Conservation (phyloP, 1,140 invertebrate species). For the Pseudomyrmex pallidus region DNA sequence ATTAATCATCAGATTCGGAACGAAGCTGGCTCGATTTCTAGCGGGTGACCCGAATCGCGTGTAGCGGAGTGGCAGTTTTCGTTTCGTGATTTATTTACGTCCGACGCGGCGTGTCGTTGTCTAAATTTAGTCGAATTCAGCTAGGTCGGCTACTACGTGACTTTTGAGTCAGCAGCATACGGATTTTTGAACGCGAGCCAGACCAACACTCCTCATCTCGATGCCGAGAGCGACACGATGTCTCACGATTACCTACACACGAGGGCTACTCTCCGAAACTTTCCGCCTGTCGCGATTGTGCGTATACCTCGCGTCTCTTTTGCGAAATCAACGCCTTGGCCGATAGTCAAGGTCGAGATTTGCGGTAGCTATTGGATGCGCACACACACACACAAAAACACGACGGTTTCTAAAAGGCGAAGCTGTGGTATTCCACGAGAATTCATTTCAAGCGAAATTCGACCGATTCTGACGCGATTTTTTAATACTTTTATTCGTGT, state of each 20-base stretch:
- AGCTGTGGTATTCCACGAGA: too few species aligned
- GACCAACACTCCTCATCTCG: slow-evolving; percentile 21
- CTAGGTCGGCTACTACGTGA: slow-evolving; percentile 43
- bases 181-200: slow-evolving; percentile 45
- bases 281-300: slow-evolving; percentile 13
- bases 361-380: background rate
- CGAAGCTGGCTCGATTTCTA: slow-evolving; percentile 26
- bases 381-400: background rate
- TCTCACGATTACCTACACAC: slow-evolving; percentile 19
- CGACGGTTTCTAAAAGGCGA: background rate
- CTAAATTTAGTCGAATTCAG: slow-evolving; percentile 49
- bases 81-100: slow-evolving; percentile 40
- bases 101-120: slow-evolving; percentile 21
- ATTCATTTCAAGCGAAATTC: too few species aligned
- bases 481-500: too few species aligned
- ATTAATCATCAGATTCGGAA: background rate
- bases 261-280: background rate
- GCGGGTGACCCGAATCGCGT: slow-evolving; percentile 23
- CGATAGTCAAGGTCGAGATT: slow-evolving; percentile 41
- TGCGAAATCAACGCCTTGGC: slow-evolving; percentile 41
- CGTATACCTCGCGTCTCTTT: background rate
- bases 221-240: slow-evolving; percentile 14
- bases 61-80: slow-evolving; percentile 6
- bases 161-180: slow-evolving; percentile 52
- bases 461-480: too few species aligned